These are phyloP conservation scores for Lumbricus terrestris DNA, from an alignment of 2,888 invertebrate species.

Conservation along the genomic window DNA sequence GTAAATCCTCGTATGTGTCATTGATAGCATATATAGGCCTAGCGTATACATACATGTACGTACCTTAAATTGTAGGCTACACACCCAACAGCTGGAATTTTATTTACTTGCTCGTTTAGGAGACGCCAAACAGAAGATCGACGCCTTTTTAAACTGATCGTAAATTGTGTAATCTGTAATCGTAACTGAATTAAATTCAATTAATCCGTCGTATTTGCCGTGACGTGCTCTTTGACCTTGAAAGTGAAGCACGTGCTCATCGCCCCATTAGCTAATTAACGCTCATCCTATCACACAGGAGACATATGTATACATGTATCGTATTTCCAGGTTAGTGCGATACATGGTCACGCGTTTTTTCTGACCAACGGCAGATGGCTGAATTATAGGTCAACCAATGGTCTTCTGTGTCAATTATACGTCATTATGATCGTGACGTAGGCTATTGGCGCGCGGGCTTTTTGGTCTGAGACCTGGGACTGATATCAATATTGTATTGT, in stretches of 20 bases:
- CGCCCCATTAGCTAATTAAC: not conserved
- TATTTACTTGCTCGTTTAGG: not conserved
- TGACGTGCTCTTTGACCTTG: not conserved
- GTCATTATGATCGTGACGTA: not conserved
- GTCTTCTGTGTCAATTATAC: not conserved
- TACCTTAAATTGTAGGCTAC: not conserved
- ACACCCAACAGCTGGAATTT: not conserved
- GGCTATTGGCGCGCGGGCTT: not conserved
- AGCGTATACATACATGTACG: too few relatives aligned
- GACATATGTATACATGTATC: too few relatives aligned
- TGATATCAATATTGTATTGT: too few relatives aligned
- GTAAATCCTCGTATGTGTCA: not conserved
- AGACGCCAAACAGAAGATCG: not conserved
- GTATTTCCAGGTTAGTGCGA: not conserved
- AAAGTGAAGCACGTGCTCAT: not conserved
- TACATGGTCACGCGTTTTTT: not conserved
- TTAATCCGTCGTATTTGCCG: not conserved
- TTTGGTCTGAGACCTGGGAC: not conserved
- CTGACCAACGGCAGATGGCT: not conserved
- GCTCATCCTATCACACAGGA: not conserved
- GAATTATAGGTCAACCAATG: not conserved
- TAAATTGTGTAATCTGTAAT: not conserved
- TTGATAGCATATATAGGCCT: not conserved
- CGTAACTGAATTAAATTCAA: too few relatives aligned
- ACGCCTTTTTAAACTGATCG: not conserved